A percentile compares a stretch with the other conserved stretches of the same genome.
Conservation (phyloP, 1,140 invertebrate species). For the Agrilus planipennis region DNA sequence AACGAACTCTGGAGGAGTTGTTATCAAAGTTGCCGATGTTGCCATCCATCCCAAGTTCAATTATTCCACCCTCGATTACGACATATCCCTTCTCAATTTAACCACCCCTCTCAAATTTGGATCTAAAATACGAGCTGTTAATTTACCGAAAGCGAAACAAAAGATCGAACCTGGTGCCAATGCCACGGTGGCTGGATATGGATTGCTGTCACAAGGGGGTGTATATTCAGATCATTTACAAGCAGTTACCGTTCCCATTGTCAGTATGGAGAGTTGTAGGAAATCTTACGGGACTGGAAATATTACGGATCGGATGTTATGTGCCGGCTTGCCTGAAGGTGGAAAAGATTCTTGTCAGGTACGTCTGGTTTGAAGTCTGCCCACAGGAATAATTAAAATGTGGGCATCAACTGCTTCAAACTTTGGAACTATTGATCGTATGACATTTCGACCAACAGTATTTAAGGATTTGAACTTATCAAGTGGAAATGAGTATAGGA, state of each 20-base stretch:
- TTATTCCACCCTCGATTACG: neutral
- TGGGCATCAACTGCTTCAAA: too few relatives aligned
- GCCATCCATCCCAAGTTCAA: neutral
- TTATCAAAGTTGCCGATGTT: neutral
- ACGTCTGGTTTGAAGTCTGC: too few relatives aligned
- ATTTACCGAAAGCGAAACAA: slow-evolving; percentile 7
- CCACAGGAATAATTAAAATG: too few relatives aligned
- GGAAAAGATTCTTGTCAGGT: slow-evolving; percentile 26
- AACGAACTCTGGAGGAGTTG: neutral
- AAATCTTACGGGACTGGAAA: slow-evolving; percentile 12
- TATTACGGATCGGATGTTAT: slow-evolving; percentile 32
- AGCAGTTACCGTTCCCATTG: slow-evolving; percentile 3
- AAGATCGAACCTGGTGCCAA: slow-evolving; percentile 7
- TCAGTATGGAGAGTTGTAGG: neutral
- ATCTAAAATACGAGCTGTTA: neutral
- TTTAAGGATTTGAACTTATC: too few relatives aligned
- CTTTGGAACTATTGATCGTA: too few relatives aligned
- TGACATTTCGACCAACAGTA: too few relatives aligned
- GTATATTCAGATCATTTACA: slow-evolving; percentile 20
- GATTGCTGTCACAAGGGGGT: slow-evolving; percentile 14
- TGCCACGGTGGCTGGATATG: slow-evolving; percentile 29
- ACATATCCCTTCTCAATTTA: slow-evolving; percentile 1
- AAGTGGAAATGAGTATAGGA: too few relatives aligned
- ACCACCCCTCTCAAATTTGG: neutral
- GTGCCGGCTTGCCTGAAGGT: slow-evolving; percentile 27